Evolutionary conservation across 2,797 vertebrate genomes (phyloP), one percentile per base, ranked within the genome.

Genomic region (Caiman crocodilus): DNA sequence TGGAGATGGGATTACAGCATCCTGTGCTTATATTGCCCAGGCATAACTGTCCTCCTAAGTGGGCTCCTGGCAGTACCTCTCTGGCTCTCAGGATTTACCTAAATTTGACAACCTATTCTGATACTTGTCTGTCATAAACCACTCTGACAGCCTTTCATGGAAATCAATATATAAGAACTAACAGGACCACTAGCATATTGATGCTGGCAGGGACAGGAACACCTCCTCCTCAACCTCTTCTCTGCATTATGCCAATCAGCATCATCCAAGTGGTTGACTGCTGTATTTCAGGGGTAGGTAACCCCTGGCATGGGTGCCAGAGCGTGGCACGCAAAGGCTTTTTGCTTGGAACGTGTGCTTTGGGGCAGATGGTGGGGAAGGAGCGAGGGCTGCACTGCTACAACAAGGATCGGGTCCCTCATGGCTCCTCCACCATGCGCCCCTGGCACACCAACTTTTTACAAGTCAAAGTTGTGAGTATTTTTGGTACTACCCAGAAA

Each of bases 91-190:
- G 30, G 74, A 65, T 25, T 74, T 91, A 86, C 1, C n/a, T 5
- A 9, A 1, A 4, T 30, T 69, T 65, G n/a, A 26, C 50, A 30
- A 50, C 42, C 42, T 55, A 21, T 32, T 61, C 42, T 50, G 61
- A 71, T 0, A 1, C 13, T 60, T 50, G 0, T 67, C 77, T 89
- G n/a, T 8, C 80, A 30, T 4, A 73, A 56, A 91, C 64, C 0
- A 0, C 1, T 0, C 61, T 65, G 25, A 9, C 21, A 28, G 15
- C 21, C 64, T 0, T 2, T 61, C 69, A 28, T 82, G n/a, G 59
- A 26, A 85, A 63, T 10, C 23, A 1, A 17, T 1, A 0, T 20
- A 15, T 65, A 32, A 26, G 30, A 8, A 42, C 12, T 21, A 42
- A 6, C 42, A 32, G 25, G 32, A 71, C 14, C 42, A 71, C n/a